phyloP scores from a whole-genome alignment of 2,888 invertebrate species.

The Emesis russula region DNA sequence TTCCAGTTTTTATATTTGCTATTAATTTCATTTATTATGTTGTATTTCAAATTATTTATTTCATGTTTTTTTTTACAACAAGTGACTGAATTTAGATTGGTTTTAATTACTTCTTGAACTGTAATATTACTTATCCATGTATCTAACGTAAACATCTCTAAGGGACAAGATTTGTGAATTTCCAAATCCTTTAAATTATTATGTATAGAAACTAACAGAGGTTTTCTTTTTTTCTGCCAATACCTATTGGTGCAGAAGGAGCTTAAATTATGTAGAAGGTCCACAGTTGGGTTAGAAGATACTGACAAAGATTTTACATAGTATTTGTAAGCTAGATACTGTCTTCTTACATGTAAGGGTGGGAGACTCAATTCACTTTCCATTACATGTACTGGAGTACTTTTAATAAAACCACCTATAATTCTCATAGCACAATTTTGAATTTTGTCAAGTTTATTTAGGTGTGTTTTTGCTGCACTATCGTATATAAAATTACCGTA shows the following conservation, averaged over 20 bases:
- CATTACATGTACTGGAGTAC: slow-evolving; percentile 54
- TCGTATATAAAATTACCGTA: not conserved
- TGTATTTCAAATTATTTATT: not conserved
- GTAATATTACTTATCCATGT: too few species aligned
- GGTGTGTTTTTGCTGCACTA: slow-evolving; percentile 27
- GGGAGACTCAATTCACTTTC: slow-evolving; percentile 54
- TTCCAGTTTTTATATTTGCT: not conserved
- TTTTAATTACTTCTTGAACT: not conserved
- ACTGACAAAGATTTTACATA: not conserved
- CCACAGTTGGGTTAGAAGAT: not conserved
- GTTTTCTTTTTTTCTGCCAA: not conserved
- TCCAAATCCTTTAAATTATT: not conserved
- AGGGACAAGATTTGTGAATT: too few species aligned
- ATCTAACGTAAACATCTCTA: too few species aligned
- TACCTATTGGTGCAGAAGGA: not conserved
- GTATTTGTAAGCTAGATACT: slow-evolving; percentile 54
- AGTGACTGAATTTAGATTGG: not conserved
- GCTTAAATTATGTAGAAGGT: not conserved
- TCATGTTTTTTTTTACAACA: not conserved
- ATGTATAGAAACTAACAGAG: not conserved
- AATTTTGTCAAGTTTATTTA: slow-evolving; percentile 44
- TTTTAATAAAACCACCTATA: slow-evolving; percentile 26
- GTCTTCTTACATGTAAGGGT: slow-evolving; percentile 47
- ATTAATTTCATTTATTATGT: not conserved
- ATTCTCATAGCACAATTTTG: slow-evolving; percentile 3